Evolutionary conservation across 2,113 vertebrate species (phyloP), one percentile per base, ranked within the genome.

Genomic region (Chauna torquata): DNA sequence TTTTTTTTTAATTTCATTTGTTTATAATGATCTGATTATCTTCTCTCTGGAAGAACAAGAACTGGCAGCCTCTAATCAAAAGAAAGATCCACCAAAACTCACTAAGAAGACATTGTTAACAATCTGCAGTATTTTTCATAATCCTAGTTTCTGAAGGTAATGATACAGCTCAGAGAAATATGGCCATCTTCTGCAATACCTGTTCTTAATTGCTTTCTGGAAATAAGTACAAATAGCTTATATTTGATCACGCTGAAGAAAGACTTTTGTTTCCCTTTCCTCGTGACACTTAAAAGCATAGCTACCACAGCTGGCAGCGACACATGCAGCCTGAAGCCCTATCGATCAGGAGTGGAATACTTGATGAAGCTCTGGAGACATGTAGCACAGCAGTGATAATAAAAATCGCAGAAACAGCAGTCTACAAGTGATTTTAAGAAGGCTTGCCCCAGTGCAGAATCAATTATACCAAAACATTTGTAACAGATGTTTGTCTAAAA

Each of bases 301-400:
- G 58, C 30, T 36, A 4, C 64, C 20, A 5, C 4, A 69, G 30
- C 47, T 16, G 4, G 13, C 28, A 20, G n/a, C 1, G 7, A 40
- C 55, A 27, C 18, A 1, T 0, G 11, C 20, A 9, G 30, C 49
- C 76, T 15, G n/a, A 7, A 57, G 55, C 55, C 49, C 45, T 11
- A 0, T 12, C 62, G 3, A 1, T 12, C 49, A 23, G 42, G 22
- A 22, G 40, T 1, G 19, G 68, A 12, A 69, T 9, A 1, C 42
- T 6, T 5, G 22, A 17, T 9, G 30, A 36, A 32, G 65, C 17
- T 25, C 12, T 3, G 22, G 30, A 4, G 5, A 23, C 11, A 3
- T 9, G 42, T 2, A 57, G 49, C 19, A 55, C 44, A 45, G 16
- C 27, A 71, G 5, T 4, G 9, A 12, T 2, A 25, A 28, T 1